Evolutionary conservation across 1,140 invertebrate genomes (phyloP).

Genomic region (Drosophila sucinea): DNA sequence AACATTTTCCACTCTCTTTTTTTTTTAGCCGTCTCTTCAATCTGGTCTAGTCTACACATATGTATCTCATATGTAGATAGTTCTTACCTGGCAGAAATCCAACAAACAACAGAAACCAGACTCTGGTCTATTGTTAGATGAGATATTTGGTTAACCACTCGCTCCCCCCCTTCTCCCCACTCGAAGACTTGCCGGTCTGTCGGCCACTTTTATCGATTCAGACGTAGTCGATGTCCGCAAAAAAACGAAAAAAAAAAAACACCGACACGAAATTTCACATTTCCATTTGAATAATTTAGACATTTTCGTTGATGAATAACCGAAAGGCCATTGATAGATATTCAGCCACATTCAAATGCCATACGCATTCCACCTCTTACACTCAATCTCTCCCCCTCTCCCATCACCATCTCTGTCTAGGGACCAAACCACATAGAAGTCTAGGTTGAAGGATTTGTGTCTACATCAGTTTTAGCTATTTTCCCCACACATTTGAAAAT

Average conservation of each 20-base stretch:
- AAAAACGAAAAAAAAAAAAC: constrained; percentile 48
- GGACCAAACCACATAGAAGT: not conserved
- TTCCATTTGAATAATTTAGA: constrained; percentile 82
- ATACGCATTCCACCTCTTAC: not conserved
- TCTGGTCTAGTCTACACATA: not conserved
- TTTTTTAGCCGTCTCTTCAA: not conserved
- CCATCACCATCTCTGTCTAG: not conserved
- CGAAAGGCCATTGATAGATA: constrained; percentile 79
- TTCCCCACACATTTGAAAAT: too few species aligned
- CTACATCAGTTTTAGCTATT: too few species aligned
- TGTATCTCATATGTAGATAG: not conserved
- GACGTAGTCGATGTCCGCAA: constrained; percentile 54
- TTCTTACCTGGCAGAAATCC: constrained; percentile 3
- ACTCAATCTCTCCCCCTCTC: not conserved
- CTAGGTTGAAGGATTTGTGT: not conserved
- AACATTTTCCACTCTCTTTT: too few species aligned
- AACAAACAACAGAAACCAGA: constrained; percentile 6
- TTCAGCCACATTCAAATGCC: constrained; percentile 28
- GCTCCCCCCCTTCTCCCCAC: not conserved
- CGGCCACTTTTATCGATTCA: constrained; percentile 71
- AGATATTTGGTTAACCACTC: not conserved
- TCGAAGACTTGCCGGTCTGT: constrained; percentile 69
- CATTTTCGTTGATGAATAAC: constrained; percentile 81
- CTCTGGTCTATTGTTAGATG: constrained; percentile 5
- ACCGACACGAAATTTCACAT: constrained; percentile 64